A percentile compares a stretch with the other conserved stretches of the same genome.
These are phyloP conservation scores for Hormaphis cornu DNA, from an alignment of 1,140 invertebrate species.

Conservation along the genomic window DNA sequence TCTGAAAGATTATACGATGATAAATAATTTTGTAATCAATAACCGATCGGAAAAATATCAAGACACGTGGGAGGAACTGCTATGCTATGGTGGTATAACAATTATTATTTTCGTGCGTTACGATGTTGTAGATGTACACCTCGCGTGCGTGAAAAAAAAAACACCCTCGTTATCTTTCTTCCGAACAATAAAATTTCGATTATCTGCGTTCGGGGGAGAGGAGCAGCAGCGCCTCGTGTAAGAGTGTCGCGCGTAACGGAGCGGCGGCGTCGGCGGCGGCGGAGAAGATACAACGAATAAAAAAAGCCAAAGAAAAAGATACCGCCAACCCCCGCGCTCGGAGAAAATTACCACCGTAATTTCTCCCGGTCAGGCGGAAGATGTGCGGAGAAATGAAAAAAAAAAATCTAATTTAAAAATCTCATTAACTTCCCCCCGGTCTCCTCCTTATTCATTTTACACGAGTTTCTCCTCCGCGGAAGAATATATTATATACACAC, in stretches of 20 bases:
- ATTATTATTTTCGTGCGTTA: too few species aligned
- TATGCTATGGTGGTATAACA: too few species aligned
- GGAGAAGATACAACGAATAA: neutral
- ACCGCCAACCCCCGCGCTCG: neutral
- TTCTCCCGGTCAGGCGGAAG: slow-evolving; percentile 5
- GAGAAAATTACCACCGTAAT: slow-evolving; percentile 31
- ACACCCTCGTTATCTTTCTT: slow-evolving; percentile 32
- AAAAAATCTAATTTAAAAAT: slow-evolving; percentile 33
- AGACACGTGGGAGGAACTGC: too few species aligned
- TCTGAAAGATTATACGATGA: too few species aligned
- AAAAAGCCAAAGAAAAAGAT: neutral
- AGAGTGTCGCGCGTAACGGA: neutral
- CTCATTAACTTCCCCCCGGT: slow-evolving; percentile 28
- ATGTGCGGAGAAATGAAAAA: neutral
- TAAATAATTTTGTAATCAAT: too few species aligned
- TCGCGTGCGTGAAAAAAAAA: neutral
- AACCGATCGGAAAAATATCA: too few species aligned
- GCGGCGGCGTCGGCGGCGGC: neutral
- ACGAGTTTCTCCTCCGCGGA: neutral
- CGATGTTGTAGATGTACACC: too few species aligned
- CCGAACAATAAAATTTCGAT: slow-evolving; percentile 32
- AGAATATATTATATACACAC: neutral
- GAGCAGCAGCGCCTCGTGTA: neutral
- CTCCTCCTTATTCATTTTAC: slow-evolving; percentile 19
- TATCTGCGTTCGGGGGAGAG: slow-evolving; percentile 23